Conservation (phyloP, 92 coral and sea anemone genomes). For the Palythoa grandis region DNA sequence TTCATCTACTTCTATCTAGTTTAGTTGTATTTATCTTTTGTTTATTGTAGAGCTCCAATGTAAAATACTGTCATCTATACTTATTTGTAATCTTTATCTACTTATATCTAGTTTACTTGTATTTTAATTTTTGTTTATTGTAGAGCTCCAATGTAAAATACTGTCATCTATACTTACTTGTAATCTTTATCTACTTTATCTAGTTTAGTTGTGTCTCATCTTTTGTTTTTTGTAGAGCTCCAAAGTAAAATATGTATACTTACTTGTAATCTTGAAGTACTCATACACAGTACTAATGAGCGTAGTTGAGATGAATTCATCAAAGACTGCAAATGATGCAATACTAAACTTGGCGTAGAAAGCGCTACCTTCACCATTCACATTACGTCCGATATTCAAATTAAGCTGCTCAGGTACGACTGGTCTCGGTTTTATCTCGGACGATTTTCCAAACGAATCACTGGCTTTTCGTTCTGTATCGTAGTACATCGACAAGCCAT, state of each 20-base stretch:
- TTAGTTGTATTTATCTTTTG: too few species aligned
- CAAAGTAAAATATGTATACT: too few species aligned
- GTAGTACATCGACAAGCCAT: slow-evolving; percentile 78
- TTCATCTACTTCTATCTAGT: too few species aligned
- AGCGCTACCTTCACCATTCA: slow-evolving; percentile 76
- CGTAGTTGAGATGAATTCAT: slow-evolving; percentile 71
- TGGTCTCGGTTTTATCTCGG: slow-evolving; percentile 49
- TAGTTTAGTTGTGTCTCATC: slow-evolving; percentile 56
- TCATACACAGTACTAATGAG: slow-evolving; percentile 57
- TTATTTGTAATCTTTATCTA: slow-evolving; percentile 60
- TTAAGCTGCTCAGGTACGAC: slow-evolving; percentile 73
- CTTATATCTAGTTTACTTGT: slow-evolving; percentile 57
- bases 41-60: too few species aligned
- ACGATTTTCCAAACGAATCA: slow-evolving; percentile 56
- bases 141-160: too few species aligned
- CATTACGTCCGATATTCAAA: slow-evolving; percentile 85
- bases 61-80: background rate
- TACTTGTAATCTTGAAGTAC: slow-evolving; percentile 43
- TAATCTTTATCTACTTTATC: slow-evolving; percentile 38
- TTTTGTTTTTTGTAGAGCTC: slow-evolving; percentile 73
- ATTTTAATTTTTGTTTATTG: background rate
- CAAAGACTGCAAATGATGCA: slow-evolving; percentile 84
- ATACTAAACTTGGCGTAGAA: slow-evolving; percentile 85
- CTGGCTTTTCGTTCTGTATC: slow-evolving; percentile 71
- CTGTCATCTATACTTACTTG: slow-evolving; percentile 54